Conservation (phyloP, 1,140 invertebrate genomes). For the Brachionus manjavacas region DNA sequence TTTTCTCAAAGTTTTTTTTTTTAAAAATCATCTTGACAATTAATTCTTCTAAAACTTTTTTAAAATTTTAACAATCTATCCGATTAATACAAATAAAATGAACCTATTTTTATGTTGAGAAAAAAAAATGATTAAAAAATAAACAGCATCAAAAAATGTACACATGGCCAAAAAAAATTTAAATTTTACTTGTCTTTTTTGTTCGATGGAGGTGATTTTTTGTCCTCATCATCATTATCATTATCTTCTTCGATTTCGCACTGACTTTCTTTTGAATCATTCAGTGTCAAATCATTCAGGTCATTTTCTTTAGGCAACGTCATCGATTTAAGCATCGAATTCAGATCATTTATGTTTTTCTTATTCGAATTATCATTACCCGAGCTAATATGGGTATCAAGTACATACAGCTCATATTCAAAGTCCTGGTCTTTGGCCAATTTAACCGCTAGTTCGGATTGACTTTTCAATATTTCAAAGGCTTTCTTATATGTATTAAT, state of each 20-base stretch:
- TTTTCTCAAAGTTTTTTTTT: too few relatives aligned
- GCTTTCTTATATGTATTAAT: not conserved
- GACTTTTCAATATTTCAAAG: not conserved
- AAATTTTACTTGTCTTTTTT: not conserved
- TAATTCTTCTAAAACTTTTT: too few relatives aligned
- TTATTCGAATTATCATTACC: not conserved
- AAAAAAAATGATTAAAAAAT: too few relatives aligned
- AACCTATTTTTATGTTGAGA: too few relatives aligned
- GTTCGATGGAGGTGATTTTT: not conserved
- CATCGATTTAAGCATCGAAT: constrained; percentile 10
- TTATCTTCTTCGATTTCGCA: not conserved
- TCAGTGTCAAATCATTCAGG: not conserved
- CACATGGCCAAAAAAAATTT: not conserved
- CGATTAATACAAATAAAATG: too few relatives aligned
- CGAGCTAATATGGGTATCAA: not conserved
- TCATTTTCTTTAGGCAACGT: not conserved
- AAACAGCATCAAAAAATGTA: not conserved
- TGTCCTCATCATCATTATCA: not conserved
- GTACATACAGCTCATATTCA: constrained; percentile 20
- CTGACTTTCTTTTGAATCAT: constrained; percentile 35
- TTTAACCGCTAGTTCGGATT: not conserved
- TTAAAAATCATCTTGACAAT: too few relatives aligned
- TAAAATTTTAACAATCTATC: too few relatives aligned
- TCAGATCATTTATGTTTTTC: constrained; percentile 15
- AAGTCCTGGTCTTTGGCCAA: not conserved